Evolutionary conservation across 2,888 invertebrate genomes (phyloP).

Genomic region (Heliothis peltigera): DNA sequence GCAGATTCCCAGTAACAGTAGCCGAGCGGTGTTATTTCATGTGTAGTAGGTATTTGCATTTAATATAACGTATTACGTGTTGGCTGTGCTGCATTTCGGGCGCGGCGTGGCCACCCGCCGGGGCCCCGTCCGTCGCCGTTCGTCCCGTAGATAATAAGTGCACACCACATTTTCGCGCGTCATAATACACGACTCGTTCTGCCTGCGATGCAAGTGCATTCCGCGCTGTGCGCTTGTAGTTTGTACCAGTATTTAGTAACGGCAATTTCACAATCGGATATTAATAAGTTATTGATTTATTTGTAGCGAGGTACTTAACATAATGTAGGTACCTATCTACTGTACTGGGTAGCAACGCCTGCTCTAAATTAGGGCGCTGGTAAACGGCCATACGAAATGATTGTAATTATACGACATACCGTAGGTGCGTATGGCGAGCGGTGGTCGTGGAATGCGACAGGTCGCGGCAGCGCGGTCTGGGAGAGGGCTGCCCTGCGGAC

Average conservation of each 20-base stretch:
- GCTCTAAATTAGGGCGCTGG: constrained; percentile 41
- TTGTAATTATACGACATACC: constrained; percentile 57
- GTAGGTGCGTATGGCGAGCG: constrained; percentile 49
- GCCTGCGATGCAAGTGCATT: constrained; percentile 73
- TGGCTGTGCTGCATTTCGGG: constrained; percentile 73
- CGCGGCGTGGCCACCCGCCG: constrained; percentile 80
- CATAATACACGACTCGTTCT: constrained; percentile 71
- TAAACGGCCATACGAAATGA: constrained; percentile 44
- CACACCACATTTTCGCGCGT: constrained; percentile 79
- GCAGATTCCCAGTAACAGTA: constrained; percentile 23
- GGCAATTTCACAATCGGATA: constrained; percentile 48
- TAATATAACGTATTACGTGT: constrained; percentile 61
- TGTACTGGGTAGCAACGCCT: constrained; percentile 11
- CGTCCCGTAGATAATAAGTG: constrained; percentile 84
- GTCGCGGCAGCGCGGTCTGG: constrained; percentile 61
- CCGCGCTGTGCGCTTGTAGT: constrained; percentile 62
- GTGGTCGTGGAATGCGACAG: constrained; percentile 70
- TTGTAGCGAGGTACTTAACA: constrained; percentile 17
- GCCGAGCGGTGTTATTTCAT: constrained; percentile 32
- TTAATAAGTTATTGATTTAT: constrained; percentile 40
- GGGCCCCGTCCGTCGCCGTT: constrained; percentile 76
- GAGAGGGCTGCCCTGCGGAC: constrained; percentile 73
- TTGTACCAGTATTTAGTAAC: constrained; percentile 55
- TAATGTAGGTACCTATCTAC: constrained; percentile 4
- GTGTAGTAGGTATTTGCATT: constrained; percentile 66